Conservation (phyloP, 2,113 vertebrate species). For the Ophthalmolycus amberensis region DNA sequence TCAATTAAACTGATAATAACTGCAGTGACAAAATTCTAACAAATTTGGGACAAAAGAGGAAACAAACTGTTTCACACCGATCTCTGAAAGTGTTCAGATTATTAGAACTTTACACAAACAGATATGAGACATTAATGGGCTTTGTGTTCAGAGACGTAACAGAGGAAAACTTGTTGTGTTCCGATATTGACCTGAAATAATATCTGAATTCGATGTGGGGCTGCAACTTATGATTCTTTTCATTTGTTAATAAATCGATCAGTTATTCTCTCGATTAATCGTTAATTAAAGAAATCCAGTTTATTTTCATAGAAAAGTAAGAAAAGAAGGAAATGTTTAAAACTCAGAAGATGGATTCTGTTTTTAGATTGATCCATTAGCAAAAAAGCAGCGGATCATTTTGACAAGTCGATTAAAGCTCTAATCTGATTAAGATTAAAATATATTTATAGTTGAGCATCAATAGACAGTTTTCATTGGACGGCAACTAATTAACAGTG, state of each 20-base stretch:
- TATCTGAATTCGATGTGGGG: neutral
- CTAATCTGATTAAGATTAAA: neutral
- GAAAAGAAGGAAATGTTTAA: neutral
- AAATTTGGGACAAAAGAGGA: neutral
- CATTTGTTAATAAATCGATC: neutral
- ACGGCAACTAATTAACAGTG: neutral
- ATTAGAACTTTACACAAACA: neutral
- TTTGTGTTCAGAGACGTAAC: neutral
- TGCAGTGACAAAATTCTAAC: neutral
- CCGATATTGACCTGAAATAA: slow-evolving; percentile 3
- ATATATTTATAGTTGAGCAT: neutral
- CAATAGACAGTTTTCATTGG: neutral
- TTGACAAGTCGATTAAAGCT: neutral
- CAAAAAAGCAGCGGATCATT: neutral
- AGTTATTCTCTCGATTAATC: neutral
- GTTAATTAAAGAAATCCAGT: neutral
- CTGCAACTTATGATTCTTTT: neutral
- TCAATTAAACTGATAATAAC: neutral
- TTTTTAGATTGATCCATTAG: neutral
- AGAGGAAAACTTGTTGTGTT: neutral
- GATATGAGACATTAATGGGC: neutral
- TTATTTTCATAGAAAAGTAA: neutral
- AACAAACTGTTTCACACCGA: neutral
- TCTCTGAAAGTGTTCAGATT: neutral
- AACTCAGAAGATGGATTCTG: neutral